Evolutionary conservation across 2,113 vertebrate species (phyloP).

Genomic region (Limanda limanda): DNA sequence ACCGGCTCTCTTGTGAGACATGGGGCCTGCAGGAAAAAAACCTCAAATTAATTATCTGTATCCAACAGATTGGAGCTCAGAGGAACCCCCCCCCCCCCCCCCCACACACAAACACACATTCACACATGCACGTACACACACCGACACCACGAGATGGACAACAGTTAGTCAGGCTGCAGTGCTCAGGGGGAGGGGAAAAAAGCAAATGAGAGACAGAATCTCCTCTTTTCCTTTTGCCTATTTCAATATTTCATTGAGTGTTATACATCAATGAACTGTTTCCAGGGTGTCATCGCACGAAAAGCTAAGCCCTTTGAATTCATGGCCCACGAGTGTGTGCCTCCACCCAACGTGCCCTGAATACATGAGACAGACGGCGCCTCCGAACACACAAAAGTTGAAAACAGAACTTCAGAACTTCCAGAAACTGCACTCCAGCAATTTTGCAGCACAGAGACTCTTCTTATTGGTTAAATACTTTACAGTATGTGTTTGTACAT

Average conservation of each 20-base stretch:
- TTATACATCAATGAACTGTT: slow-evolving; percentile 78
- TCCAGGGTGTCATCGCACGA: slow-evolving; percentile 58
- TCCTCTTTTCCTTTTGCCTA: slow-evolving; percentile 42
- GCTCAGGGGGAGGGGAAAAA: slow-evolving; percentile 22
- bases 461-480: not conserved
- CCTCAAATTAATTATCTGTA: slow-evolving; percentile 94
- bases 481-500: not conserved
- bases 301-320: slow-evolving; percentile 69
- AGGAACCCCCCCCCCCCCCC: slow-evolving; percentile 73
- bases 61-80: slow-evolving; percentile 89
- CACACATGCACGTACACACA: no score
- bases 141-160: slow-evolving; percentile 75
- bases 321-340: slow-evolving; percentile 44
- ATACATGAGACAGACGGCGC: slow-evolving; percentile 51
- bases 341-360: slow-evolving; percentile 56
- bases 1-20: slow-evolving; percentile 84
- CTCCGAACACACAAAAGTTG: slow-evolving; percentile 43
- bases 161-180: slow-evolving; percentile 76
- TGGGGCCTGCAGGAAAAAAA: slow-evolving; percentile 76
- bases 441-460: slow-evolving; percentile 2
- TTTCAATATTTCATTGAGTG: slow-evolving; percentile 75
- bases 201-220: slow-evolving; percentile 48
- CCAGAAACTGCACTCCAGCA: not conserved
- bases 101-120: no score
- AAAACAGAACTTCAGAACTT: slow-evolving; percentile 32